A percentile compares a stretch with the other conserved stretches of the same genome.
Evolutionary conservation across 2,113 vertebrate species (phyloP).

Genomic region (Colossoma macropomum): DNA sequence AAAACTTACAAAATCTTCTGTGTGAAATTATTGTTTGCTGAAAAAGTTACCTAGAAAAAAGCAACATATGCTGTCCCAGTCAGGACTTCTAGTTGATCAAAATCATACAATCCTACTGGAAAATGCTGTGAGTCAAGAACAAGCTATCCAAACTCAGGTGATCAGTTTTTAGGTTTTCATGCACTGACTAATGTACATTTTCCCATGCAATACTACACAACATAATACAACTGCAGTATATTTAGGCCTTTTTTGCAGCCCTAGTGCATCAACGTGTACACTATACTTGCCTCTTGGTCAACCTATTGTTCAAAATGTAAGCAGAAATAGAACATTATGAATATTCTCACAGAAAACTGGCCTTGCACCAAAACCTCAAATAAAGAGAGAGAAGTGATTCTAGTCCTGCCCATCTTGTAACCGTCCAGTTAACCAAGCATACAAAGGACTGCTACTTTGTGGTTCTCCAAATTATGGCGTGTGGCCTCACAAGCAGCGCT

Average conservation of each 20-base stretch:
- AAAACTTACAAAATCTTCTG: no score
- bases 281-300: background rate
- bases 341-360: background rate
- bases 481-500: slow-evolving; percentile 7
- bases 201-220: no score
- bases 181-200: no score
- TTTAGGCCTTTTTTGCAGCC: no score
- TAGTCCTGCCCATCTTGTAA: slow-evolving; percentile 4
- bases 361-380: background rate
- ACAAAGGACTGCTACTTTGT: background rate
- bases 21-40: background rate
- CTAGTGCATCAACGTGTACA: background rate
- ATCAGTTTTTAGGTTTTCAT: no score
- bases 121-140: no score
- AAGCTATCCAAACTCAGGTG: no score
- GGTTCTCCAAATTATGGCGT: slow-evolving; percentile 31
- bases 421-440: slow-evolving; percentile 7
- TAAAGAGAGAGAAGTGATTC: background rate
- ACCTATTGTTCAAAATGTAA: background rate
- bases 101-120: no score
- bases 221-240: no score
- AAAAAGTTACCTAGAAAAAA: background rate
- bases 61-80: background rate
- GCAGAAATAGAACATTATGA: background rate
- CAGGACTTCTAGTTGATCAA: background rate